A percentile compares a stretch with the other conserved stretches of the same genome.
Evolutionary conservation across 2,888 invertebrate genomes (phyloP).

Genomic region (Chrysolina americana): DNA sequence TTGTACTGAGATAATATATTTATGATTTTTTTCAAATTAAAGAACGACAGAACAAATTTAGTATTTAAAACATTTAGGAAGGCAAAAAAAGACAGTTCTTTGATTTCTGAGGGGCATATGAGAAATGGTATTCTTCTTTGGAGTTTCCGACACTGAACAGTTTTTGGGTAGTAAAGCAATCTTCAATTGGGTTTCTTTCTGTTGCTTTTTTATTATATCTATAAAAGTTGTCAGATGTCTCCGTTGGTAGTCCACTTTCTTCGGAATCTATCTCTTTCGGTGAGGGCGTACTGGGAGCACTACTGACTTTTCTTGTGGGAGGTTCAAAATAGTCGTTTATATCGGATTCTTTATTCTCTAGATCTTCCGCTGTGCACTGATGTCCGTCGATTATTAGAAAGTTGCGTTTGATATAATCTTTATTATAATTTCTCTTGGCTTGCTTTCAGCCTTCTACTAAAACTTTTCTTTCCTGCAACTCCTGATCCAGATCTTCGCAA

Average conservation of each 20-base stretch:
- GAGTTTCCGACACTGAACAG: constrained; percentile 18
- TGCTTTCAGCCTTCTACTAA: not conserved
- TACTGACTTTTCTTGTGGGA: constrained; percentile 25
- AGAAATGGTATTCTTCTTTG: constrained; percentile 14
- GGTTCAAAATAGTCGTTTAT: constrained; percentile 19
- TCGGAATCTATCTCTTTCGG: constrained; percentile 20
- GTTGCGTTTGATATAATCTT: constrained; percentile 23
- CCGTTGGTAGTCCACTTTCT: not conserved
- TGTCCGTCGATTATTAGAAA: constrained; percentile 17
- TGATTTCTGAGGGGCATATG: not conserved
- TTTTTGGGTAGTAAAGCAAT: not conserved
- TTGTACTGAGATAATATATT: not conserved
- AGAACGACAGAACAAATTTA: not conserved
- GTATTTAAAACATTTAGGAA: not conserved
- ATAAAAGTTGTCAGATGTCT: not conserved
- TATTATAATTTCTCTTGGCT: constrained; percentile 20
- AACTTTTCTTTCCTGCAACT: constrained; percentile 16
- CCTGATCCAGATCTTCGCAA: constrained; percentile 19
- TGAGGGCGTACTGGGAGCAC: constrained; percentile 18
- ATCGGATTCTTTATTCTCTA: constrained; percentile 12
- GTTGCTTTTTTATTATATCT: not conserved
- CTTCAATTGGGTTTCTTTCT: not conserved
- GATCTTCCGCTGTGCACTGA: constrained; percentile 23
- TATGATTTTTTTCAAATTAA: not conserved
- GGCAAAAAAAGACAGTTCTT: not conserved